Base-by-base conservation (phyloP, 2,888 invertebrate species). In the Aspidiotus destructor region DNA sequence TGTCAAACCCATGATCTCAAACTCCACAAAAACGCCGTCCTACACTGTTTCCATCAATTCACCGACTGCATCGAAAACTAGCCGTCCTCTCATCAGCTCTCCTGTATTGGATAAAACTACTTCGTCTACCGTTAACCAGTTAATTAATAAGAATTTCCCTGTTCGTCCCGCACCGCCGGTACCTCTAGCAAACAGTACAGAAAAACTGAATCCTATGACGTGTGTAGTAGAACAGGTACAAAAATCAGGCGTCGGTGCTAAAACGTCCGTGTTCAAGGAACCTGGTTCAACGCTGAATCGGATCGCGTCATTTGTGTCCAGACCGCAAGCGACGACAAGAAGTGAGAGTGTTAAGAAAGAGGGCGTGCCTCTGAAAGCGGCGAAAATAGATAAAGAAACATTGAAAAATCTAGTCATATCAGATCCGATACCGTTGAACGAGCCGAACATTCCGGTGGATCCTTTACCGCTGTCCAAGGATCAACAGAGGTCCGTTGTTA, bases 41-140 rank as follows among this genome's bases (percentile, higher is more conserved):
- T 11, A 41, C n/a, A 63, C 60, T 16, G 48, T 60, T 7, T 16
- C 17, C 11, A 15, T 11, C 2, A 52, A 52, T 41, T n/a, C 61
- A n/a, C 42, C 63, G n/a, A 13, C 58, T 16, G 82, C 83, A 0
- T 83, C 52, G 11, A 53, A 1, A 6, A 83, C 80, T 48, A 82
- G 85, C 0, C 81, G 89, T 72, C 90, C 89, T 0, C 82, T 89
- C 10, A 91, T 92, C 72, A 89, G 90, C 8, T 86, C 86, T 71
- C 91, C 91, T 0, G 87, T 89, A 62, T 77, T 92, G 64, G 88
- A 90, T 76, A 84, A 86, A 3, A 91, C 91, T 0, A 91, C 91
- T 0, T 73, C 74, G 7, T 88, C 87, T 73, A 85, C 87, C 0
- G 88, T 87, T 0, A 86, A 87, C 74, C 87, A 88, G 73, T 75